Conservation (phyloP, 2,113 vertebrate genomes). For the Chlorodrepanis virens region DNA sequence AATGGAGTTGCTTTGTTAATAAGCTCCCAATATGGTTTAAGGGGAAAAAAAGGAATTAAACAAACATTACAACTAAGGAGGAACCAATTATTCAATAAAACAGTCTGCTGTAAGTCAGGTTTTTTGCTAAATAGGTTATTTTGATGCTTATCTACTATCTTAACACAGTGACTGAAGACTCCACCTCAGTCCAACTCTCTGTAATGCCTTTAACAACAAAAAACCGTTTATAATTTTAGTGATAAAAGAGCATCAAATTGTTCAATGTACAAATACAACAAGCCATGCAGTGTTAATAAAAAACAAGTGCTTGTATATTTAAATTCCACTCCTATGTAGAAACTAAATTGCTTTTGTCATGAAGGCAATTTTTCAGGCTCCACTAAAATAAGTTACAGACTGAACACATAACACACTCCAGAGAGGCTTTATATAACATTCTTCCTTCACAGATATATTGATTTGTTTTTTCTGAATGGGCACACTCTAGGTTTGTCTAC, state of each 20-base stretch:
- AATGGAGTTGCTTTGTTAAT: not conserved
- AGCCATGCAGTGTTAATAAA: not conserved
- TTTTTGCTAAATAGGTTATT: not conserved
- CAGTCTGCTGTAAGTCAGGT: accelerated
- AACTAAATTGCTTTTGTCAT: not conserved
- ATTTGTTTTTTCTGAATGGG: not conserved
- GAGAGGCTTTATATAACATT: accelerated
- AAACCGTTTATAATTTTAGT: accelerated
- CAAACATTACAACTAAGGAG: not conserved
- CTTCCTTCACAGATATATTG: not conserved
- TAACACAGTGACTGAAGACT: accelerated
- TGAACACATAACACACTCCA: accelerated
- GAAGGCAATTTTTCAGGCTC: not conserved
- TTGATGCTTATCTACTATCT: not conserved
- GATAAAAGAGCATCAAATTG: accelerated
- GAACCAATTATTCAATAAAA: not conserved
- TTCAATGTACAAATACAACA: not conserved
- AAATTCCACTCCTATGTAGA: not conserved
- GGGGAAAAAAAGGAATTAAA: accelerated
- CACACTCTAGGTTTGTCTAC: accelerated
- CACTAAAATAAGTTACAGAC: not conserved
- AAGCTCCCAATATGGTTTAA: not conserved
- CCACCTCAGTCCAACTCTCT: not conserved
- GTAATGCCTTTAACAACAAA: not conserved
- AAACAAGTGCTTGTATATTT: not conserved